These are phyloP conservation scores for Drosophila suboccidentalis DNA, from an alignment of 2,888 invertebrate species.

Conservation along the genomic window DNA sequence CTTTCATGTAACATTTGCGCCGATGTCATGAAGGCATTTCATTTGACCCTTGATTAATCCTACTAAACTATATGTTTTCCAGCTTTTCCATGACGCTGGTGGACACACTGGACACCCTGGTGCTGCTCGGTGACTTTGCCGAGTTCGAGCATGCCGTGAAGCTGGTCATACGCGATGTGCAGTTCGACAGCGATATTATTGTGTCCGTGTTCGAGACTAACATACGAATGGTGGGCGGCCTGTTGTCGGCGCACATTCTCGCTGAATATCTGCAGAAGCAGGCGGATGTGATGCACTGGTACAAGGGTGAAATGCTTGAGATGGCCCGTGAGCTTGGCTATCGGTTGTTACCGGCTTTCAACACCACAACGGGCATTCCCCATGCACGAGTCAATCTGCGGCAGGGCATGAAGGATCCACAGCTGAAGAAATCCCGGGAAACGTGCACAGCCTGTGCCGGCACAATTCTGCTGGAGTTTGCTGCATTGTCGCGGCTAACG, in stretches of 20 bases:
- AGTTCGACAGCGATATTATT: conserved; percentile 96
- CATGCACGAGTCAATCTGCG: conserved; percentile 96
- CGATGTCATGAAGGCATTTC: no score
- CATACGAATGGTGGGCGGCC: conserved; percentile 97
- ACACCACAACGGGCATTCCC: conserved; percentile 98
- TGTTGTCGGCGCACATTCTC: conserved; percentile 96
- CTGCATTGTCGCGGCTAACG: conserved; percentile 96
- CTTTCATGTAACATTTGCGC: background rate
- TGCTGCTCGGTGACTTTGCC: conserved; percentile 95
- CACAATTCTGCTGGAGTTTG: conserved; percentile 98
- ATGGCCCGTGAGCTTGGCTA: conserved; percentile 97
- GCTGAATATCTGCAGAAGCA: conserved; percentile 92
- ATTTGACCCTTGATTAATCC: background rate
- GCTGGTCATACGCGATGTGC: conserved; percentile 93
- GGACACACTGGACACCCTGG: conserved; percentile 97
- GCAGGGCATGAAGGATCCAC: conserved; percentile 92
- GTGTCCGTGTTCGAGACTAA: conserved; percentile 99
- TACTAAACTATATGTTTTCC: conserved; percentile 83
- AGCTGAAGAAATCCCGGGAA: conserved; percentile 91
- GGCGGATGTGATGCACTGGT: conserved; percentile 92
- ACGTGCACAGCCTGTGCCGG: conserved; percentile 99
- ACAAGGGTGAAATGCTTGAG: conserved; percentile 93
- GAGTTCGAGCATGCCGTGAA: conserved; percentile 97
- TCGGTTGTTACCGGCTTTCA: conserved; percentile 98
- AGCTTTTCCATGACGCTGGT: conserved; percentile 98